These are phyloP conservation scores for Cheilosia grossa DNA, from an alignment of 2,888 invertebrate genomes.

Conservation along the genomic window DNA sequence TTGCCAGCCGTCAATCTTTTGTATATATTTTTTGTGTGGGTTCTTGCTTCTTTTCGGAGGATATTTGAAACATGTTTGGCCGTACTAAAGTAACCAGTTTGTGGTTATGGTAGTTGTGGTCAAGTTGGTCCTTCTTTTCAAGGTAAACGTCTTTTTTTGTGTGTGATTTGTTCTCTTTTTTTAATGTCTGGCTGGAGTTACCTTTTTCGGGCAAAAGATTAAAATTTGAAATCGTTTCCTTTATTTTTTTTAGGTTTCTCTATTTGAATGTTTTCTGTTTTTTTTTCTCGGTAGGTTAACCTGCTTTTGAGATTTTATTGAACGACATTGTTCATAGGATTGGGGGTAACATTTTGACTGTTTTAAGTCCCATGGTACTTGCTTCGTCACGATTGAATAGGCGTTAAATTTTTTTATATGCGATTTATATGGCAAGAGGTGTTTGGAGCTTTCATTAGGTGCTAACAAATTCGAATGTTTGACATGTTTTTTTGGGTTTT, in stretches of 20 bases:
- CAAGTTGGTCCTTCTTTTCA: conserved; percentile 60
- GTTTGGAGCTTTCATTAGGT: too few relatives aligned
- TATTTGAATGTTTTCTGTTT: conserved; percentile 3
- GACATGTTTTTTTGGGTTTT: too few relatives aligned
- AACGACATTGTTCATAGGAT: not conserved
- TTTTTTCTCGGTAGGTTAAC: conserved; percentile 54
- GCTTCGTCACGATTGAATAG: not conserved
- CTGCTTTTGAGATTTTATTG: not conserved
- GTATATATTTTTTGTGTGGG: conserved; percentile 10
- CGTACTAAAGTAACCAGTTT: conserved; percentile 62
- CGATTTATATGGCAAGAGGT: not conserved
- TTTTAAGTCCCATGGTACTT: not conserved
- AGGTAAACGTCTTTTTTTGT: conserved; percentile 65
- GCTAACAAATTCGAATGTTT: too few relatives aligned
- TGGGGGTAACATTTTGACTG: not conserved
- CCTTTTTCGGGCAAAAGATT: conserved; percentile 13
- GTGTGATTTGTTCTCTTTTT: conserved; percentile 3
- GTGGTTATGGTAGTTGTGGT: conserved; percentile 55
- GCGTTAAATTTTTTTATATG: not conserved
- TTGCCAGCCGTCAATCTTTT: conserved; percentile 15
- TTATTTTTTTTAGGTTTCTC: not conserved
- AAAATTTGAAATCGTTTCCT: conserved; percentile 17
- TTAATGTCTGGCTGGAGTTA: conserved; percentile 9
- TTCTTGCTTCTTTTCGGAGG: conserved; percentile 36
- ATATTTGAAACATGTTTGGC: conserved; percentile 66